Percentiles rank a stretch among this genome's conserved stretches.
Conservation (phyloP, 2,113 vertebrate genomes). For the Tautogolabrus adspersus region DNA sequence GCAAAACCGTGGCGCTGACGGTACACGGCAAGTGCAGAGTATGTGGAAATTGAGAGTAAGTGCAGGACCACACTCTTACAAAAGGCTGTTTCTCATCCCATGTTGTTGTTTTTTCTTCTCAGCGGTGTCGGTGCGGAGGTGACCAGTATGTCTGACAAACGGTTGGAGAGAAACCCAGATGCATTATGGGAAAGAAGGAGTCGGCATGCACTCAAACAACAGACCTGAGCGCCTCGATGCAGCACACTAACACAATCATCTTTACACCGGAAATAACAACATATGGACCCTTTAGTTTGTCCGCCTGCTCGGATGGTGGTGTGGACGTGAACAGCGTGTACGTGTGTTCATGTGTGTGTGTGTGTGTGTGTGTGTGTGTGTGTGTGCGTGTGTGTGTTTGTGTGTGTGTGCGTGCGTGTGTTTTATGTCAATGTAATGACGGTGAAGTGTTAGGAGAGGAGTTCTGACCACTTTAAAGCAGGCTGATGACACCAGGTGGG, state of each 20-base stretch:
- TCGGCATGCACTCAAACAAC: constrained; percentile 41
- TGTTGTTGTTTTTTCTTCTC: neutral
- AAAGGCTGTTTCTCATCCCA: neutral
- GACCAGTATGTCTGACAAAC: constrained; percentile 27
- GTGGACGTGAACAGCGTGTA: too few relatives aligned
- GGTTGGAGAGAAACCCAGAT: constrained; percentile 29
- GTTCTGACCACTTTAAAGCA: too few relatives aligned
- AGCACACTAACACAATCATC: neutral
- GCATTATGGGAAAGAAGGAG: constrained; percentile 71
- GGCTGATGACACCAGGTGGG: too few relatives aligned
- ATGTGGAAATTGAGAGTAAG: neutral
- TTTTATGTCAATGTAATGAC: constrained; percentile 17
- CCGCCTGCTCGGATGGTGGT: neutral
- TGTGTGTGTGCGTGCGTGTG: neutral
- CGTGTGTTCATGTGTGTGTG: too few relatives aligned
- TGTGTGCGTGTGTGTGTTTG: constrained; percentile 4
- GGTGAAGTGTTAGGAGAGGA: neutral
- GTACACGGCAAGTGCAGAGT: too few relatives aligned
- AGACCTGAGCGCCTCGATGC: constrained; percentile 55
- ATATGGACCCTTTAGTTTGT: constrained; percentile 16
- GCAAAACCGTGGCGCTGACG: too few relatives aligned
- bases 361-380: constrained; percentile 2
- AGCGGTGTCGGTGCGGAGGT: neutral
- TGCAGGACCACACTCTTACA: neutral
- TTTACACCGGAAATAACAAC: neutral